These are phyloP conservation scores for Tortrix viridana DNA, from an alignment of 2,888 invertebrate species.

Conservation along the genomic window DNA sequence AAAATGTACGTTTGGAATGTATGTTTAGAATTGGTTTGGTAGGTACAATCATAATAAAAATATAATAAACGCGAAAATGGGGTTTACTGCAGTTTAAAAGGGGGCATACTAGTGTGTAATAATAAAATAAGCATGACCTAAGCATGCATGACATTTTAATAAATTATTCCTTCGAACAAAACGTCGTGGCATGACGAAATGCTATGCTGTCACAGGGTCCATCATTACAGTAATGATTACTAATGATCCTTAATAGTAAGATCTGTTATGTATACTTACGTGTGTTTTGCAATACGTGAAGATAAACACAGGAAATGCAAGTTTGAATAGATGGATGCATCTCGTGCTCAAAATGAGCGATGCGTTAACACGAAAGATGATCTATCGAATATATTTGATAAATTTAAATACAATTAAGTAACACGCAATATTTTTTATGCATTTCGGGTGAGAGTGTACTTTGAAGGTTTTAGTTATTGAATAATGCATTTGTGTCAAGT, in stretches of 20 bases:
- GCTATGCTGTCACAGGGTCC: conserved; percentile 7
- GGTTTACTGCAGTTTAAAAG: no score
- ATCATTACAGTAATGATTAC: conserved; percentile 22
- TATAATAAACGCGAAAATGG: not conserved
- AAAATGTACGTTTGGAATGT: no score
- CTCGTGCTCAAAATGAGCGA: conserved; percentile 18
- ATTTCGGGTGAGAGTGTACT: not conserved
- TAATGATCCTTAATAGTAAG: conserved; percentile 22
- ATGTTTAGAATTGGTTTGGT: no score
- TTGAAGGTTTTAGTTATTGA: no score
- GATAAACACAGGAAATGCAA: conserved; percentile 22
- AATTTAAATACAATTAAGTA: conserved; percentile 1
- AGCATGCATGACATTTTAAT: conserved; percentile 26
- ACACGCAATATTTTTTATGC: not conserved
- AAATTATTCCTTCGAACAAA: conserved; percentile 32
- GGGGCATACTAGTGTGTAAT: no score
- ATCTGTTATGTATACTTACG: conserved; percentile 22
- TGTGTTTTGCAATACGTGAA: conserved; percentile 15
- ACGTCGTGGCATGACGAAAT: conserved; percentile 25
- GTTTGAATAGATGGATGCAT: conserved; percentile 10
- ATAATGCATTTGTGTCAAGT: no score
- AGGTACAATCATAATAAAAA: no score
- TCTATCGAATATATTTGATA: not conserved
- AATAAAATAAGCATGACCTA: conserved; percentile 3
- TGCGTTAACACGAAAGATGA: conserved; percentile 11